These are phyloP conservation scores for Tachina grossa DNA, from an alignment of 2,888 invertebrate genomes.

Conservation along the genomic window DNA sequence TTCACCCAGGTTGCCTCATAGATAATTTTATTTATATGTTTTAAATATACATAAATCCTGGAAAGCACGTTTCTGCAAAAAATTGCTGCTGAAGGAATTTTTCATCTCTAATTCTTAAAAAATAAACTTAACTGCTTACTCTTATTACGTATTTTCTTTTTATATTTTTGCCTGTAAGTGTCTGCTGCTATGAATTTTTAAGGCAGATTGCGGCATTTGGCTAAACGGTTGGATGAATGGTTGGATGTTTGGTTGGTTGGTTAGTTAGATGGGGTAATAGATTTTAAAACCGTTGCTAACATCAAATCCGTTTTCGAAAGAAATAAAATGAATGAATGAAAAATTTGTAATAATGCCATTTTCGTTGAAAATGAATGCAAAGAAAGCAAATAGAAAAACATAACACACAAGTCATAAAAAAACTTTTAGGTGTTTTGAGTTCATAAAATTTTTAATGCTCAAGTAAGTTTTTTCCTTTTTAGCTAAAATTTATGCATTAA, in stretches of 20 bases:
- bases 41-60: too few relatives aligned
- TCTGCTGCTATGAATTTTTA: not conserved
- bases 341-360: conserved; percentile 42
- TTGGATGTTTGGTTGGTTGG: conserved; percentile 33
- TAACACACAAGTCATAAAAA: not conserved
- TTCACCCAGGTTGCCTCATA: too few relatives aligned
- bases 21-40: too few relatives aligned
- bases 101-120: too few relatives aligned
- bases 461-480: not conserved
- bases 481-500: not conserved
- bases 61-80: too few relatives aligned
- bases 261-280: conserved; percentile 55
- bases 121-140: not conserved
- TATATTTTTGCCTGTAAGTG: not conserved
- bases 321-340: conserved; percentile 27
- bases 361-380: conserved; percentile 34
- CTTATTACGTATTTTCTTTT: not conserved
- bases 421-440: conserved; percentile 36
- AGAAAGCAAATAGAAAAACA: not conserved
- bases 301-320: conserved; percentile 52
- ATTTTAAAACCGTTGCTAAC: conserved; percentile 56
- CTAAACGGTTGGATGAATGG: conserved; percentile 38
- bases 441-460: conserved; percentile 20
- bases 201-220: conserved; percentile 29
- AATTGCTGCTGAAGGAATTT: too few relatives aligned